Percentiles rank a stretch among this genome's conserved stretches.
phyloP scores from a whole-genome alignment of 2,888 invertebrate genomes.

The Ligdia adustata region DNA sequence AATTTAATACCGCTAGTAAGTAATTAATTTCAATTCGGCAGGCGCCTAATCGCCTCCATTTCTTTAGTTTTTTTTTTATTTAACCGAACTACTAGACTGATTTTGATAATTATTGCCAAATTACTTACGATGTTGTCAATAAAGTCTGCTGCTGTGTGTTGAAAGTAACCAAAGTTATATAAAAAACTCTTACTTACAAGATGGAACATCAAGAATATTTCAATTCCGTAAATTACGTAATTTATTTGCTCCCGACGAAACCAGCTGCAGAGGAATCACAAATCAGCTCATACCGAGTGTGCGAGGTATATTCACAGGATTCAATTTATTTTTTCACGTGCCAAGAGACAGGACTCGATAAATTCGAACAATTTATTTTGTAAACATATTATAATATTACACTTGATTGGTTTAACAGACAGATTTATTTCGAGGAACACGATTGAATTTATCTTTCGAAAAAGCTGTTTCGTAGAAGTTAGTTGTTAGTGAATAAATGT shows the following conservation, averaged over 20 bases:
- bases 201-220: too few relatives aligned
- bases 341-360: slow-evolving; percentile 4
- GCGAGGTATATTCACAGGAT: slow-evolving; percentile 22
- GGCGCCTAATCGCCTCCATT: too few relatives aligned
- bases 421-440: slow-evolving; percentile 1
- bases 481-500: too few relatives aligned
- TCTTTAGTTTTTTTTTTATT: too few relatives aligned
- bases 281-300: slow-evolving; percentile 28
- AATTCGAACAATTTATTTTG: slow-evolving; percentile 18
- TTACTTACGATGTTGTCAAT: too few relatives aligned
- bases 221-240: slow-evolving; percentile 35
- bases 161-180: slow-evolving; percentile 7
- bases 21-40: too few relatives aligned
- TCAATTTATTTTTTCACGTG: slow-evolving; percentile 33
- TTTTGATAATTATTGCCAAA: too few relatives aligned
- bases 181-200: slow-evolving; percentile 7
- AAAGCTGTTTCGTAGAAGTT: too few relatives aligned
- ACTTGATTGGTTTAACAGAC: slow-evolving; percentile 5
- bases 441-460: too few relatives aligned
- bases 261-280: slow-evolving; percentile 31
- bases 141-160: neutral
- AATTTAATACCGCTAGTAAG: too few relatives aligned
- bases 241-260: slow-evolving; percentile 34
- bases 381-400: slow-evolving; percentile 20
- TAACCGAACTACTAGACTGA: too few relatives aligned